Evolutionary conservation across 1,140 invertebrate species (phyloP), one percentile per base, ranked within the genome.

Genomic region (Eupeodes corollae): DNA sequence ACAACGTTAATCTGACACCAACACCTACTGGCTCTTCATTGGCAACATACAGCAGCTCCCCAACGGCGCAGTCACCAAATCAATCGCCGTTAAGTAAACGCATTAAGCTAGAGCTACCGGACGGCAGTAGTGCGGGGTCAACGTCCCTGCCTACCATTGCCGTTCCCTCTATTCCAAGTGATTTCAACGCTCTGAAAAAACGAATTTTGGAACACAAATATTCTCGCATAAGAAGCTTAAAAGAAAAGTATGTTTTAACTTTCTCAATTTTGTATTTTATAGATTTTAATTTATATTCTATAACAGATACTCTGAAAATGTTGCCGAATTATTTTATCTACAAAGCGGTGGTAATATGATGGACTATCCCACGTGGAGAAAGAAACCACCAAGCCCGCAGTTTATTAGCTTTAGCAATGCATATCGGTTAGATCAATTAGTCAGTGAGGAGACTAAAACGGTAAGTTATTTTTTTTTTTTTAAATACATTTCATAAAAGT

Each of bases 321-420:
- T 86, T 52, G 78, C 84, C 42, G 90, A 93, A 71, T 70, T 84
- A 44, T 93, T 83, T 73, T 91, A 88, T 68, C 75, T 93, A 37
- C 83, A 90, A 70, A 78, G 77, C 57, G 83, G 84, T 50, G 86
- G 86, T 33, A 91, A 90, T 68, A 80, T 92, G 70, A 84, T 90
- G 77, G 90, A 93, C 63, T 88, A 83, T 67, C 76, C 79, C 55
- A 69, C 75, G 31, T 93, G 88, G 84, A 80, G 81, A 50, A 91
- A 89, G 67, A 73, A 81, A 58, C 80, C 86, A 44, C 75, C 81
- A 37, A 78, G 78, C 19, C 76, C 79, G 34, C 79, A 83, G 58
- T 83, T 89, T 53, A 58, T 82, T 34, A 76, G 79, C 40, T 90
- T 87, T 63, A 68, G 89, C 49, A 80, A 83, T 55, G 78, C 82